Percentiles rank a stretch among this genome's conserved stretches.
phyloP scores from a whole-genome alignment of 2,113 vertebrate genomes.

The Charina bottae region DNA sequence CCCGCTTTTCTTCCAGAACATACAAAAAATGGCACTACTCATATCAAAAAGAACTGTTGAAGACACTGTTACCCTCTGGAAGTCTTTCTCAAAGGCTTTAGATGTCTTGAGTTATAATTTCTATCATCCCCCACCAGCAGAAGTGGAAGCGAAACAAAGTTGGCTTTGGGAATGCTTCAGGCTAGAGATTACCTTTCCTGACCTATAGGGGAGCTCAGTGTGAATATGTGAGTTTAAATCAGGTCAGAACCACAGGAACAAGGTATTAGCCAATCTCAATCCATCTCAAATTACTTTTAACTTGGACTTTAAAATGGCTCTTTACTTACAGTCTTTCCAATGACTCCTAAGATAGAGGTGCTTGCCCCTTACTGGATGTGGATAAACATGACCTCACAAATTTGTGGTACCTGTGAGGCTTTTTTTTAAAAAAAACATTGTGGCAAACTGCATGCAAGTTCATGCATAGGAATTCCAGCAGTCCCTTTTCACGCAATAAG shows the following conservation, averaged over 20 bases:
- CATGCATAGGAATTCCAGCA: neutral
- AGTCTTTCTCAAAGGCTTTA: neutral
- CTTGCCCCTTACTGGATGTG: neutral
- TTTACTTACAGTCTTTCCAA: neutral
- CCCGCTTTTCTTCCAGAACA: neutral
- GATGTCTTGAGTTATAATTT: no score
- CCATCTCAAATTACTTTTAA: constrained; percentile 8
- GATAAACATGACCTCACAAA: neutral
- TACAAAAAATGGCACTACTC: neutral
- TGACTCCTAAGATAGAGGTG: neutral
- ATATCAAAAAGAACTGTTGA: neutral
- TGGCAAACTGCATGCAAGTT: neutral
- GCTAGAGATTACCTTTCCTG: neutral
- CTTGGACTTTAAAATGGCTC: neutral
- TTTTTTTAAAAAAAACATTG: neutral
- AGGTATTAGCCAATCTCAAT: neutral
- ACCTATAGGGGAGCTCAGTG: neutral
- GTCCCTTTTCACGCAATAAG: neutral
- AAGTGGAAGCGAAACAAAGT: neutral
- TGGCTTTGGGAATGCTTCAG: neutral
- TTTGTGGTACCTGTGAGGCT: neutral
- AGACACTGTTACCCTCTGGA: neutral
- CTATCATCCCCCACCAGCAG: neutral
- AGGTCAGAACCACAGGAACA: constrained; percentile 9
- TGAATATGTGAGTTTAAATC: neutral